Base-by-base conservation (phyloP, 2,113 vertebrate species). In the Cisticola juncidis region DNA sequence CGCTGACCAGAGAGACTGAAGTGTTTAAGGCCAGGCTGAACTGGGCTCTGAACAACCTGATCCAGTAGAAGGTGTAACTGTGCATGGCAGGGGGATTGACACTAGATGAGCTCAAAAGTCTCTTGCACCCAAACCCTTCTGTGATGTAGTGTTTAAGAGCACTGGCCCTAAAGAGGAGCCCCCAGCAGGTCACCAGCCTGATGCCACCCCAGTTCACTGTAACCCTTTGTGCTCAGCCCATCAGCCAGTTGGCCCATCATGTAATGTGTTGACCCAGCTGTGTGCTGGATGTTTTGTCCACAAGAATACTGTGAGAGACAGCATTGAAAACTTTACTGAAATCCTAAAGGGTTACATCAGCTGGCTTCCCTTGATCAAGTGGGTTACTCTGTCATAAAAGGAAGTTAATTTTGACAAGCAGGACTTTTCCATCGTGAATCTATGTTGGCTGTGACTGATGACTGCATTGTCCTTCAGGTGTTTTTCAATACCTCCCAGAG, bases 21-120 rank as follows among this genome's bases (percentile, higher is more conserved):
- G 11, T 31, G 29, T 64, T 64, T 6, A 25, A 64, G 35, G 11
- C 14, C 8, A 6, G 16, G 11, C 56, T 71, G 35, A 35, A 31
- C 13, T 28, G 29, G 11, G 13, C 42, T 71, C 35, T 64, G 17
- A 64, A 56, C 14, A 71, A 4, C 29, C 4, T 64, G 25, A 31
- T 48, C 8, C 33, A 25, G 13, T 40, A 48, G 9, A 87, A 56
- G 7, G 3, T 29, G 6, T 62, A 24, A 24, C n/a, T 71, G 20
- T 0, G 0, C 4, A 11, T 21, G 7, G 7, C 48, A 40, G 17
- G 1, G 12, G 4, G 2, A 1, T 40, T 70, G 40, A 7, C 54
- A 29, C 47, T 38, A 40, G 5, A 9, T n/a, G 21, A 11, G 45
- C 6, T 40, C n/a, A 20, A 9, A 54, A 23, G 29, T n/a, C 12